Evolutionary conservation across 2,113 vertebrate species (phyloP), one percentile per base, ranked within the genome.

Genomic region (Eolophus roseicapilla): DNA sequence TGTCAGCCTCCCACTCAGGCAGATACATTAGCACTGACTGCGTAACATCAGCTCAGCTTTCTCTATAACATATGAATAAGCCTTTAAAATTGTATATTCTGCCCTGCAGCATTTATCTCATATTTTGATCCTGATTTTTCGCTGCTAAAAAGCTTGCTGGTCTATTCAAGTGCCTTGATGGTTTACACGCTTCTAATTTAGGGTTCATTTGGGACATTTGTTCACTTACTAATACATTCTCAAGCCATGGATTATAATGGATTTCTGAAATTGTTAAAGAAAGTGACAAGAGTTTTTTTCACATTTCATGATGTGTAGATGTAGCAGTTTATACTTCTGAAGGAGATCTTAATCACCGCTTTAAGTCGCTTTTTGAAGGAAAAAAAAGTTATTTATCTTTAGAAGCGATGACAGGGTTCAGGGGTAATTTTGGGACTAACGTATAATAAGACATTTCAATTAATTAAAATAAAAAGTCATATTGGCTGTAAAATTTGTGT

Each of bases 11-110:
- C 92, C 79, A 94, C 95, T 95, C 90, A 63, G 71, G 64, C 87
- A 86, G 94, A 94, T 90, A 47, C 78, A 79, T 90, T 92, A 94
- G 75, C 78, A 88, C 64, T 79, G 91, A 94, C 94, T 91, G 82
- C 59, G 75, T 94, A 93, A 94, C 90, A 96, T 95, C 95, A 94
- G 87, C 85, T 91, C 25, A 2, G 49, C 73, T 74, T 68, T 71
- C 84, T 83, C 87, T 90, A 57, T 68, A 95, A 89, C 90, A 60
- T 85, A 90, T 80, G 87, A 93, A 91, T 86, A 96, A 93, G 90
- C 59, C 79, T 94, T 94, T 92, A 76, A 96, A 96, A 88, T 86
- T 82, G 75, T 77, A 70, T 95, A 74, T 95, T 96, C 94, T 93
- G 76, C 93, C 93, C 92, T 95, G 88, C 78, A 95, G 91, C 87